A percentile compares a stretch with the other conserved stretches of the same genome.
Conservation (phyloP, 1,140 invertebrate species). For the Phymastichus coffea region DNA sequence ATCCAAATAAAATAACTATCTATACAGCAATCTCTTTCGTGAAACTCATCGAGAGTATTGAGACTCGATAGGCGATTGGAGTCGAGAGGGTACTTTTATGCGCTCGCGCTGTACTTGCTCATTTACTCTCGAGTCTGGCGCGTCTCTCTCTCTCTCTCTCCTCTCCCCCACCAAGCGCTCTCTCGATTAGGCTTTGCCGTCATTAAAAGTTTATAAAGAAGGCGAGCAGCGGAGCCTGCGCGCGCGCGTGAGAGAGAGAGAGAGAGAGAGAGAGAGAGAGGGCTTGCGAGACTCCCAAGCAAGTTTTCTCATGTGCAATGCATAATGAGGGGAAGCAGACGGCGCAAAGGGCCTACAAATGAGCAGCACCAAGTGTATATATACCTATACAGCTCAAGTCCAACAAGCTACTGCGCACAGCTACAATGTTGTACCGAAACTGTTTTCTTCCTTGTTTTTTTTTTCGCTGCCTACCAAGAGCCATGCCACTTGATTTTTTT, state of each 20-base stretch:
- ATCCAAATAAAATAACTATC: background rate
- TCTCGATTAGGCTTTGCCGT: slow-evolving; percentile 57
- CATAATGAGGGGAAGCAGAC: slow-evolving; percentile 56
- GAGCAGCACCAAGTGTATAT: slow-evolving; percentile 43
- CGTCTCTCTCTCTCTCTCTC: background rate
- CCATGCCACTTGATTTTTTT: background rate
- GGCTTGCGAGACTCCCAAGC: slow-evolving; percentile 42
- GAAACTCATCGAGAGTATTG: no score
- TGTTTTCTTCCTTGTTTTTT: no score
- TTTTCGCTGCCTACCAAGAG: no score
- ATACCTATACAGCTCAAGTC: slow-evolving; percentile 30
- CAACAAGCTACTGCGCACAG: no score
- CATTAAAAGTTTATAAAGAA: slow-evolving; percentile 61
- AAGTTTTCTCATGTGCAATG: slow-evolving; percentile 60
- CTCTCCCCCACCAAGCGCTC: slow-evolving; percentile 31
- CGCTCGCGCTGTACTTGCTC: slow-evolving; percentile 23
- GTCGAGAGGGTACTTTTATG: slow-evolving; percentile 35
- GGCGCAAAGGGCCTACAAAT: slow-evolving; percentile 56
- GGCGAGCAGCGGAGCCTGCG: slow-evolving; percentile 42
- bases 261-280: no score
- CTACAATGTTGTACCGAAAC: no score
- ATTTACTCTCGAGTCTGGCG: slow-evolving; percentile 18
- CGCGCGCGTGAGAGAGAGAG: no score
- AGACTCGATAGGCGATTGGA: slow-evolving; percentile 44
- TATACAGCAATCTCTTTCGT: no score